Evolutionary conservation across 2,888 invertebrate species (phyloP).

Genomic region (Gerosis bhagava): DNA sequence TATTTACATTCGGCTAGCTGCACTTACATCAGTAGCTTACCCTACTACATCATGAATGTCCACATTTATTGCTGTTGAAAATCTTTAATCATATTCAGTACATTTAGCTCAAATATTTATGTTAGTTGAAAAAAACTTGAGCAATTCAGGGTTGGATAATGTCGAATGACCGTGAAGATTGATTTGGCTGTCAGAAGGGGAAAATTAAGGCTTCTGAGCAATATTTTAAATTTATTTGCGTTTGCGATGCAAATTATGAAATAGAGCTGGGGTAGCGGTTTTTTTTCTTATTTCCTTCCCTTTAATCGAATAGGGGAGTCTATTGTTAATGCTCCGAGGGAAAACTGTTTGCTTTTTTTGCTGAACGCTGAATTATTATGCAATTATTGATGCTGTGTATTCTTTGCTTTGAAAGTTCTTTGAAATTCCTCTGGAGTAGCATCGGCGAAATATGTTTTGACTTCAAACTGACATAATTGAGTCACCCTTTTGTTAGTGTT

Average conservation of each 20-base stretch:
- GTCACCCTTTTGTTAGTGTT: not conserved
- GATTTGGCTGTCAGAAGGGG: constrained; percentile 63
- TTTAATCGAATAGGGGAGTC: constrained; percentile 71
- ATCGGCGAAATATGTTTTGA: constrained; percentile 1
- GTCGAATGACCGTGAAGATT: constrained; percentile 45
- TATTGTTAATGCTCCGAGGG: constrained; percentile 58
- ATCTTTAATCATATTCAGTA: constrained; percentile 33
- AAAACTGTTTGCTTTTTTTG: constrained; percentile 63
- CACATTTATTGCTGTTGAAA: constrained; percentile 12
- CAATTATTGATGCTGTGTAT: constrained; percentile 31
- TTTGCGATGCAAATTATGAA: constrained; percentile 79
- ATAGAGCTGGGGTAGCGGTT: constrained; percentile 61
- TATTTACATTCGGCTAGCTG: constrained; percentile 12
- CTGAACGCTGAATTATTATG: constrained; percentile 33
- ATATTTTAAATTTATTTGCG: constrained; percentile 80
- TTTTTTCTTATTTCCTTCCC: constrained; percentile 59
- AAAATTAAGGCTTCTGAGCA: constrained; percentile 69
- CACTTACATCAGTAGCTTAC: constrained; percentile 6
- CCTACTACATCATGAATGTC: constrained; percentile 1
- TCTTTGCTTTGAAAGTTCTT: constrained; percentile 34
- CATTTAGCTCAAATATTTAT: constrained; percentile 30
- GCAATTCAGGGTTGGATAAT: constrained; percentile 14
- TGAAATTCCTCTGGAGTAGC: constrained; percentile 20
- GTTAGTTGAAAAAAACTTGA: constrained; percentile 21
- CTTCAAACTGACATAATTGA: constrained; percentile 12